These are phyloP conservation scores for Prenolepis imparis DNA, from an alignment of 2,888 invertebrate genomes.

Conservation along the genomic window DNA sequence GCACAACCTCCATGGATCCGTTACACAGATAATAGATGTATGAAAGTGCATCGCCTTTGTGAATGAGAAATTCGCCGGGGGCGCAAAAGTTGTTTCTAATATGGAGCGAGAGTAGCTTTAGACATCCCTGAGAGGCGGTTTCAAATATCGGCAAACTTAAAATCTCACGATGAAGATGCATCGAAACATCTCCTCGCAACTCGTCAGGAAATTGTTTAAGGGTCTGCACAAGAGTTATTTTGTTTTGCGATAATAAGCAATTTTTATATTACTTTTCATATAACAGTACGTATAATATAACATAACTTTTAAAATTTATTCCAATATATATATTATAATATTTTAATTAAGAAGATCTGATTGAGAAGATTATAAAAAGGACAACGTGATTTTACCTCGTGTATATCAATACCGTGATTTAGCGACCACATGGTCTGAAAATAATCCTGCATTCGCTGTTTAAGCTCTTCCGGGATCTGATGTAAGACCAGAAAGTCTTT, in stretches of 20 bases:
- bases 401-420: slow-evolving; percentile 98
- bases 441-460: slow-evolving; percentile 98
- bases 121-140: slow-evolving; percentile 97
- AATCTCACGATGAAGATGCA: slow-evolving; percentile 98
- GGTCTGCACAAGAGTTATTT: slow-evolving; percentile 88
- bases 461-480: slow-evolving; percentile 97
- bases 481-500: slow-evolving; percentile 98
- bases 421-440: slow-evolving; percentile 99
- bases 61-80: slow-evolving; percentile 97
- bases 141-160: slow-evolving; percentile 97
- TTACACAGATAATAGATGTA: slow-evolving; percentile 98
- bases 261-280: background rate
- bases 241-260: background rate
- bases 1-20: slow-evolving; percentile 98
- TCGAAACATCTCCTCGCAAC: slow-evolving; percentile 96
- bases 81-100: slow-evolving; percentile 98
- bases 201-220: slow-evolving; percentile 98
- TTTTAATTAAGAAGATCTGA: background rate
- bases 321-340: background rate
- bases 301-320: background rate
- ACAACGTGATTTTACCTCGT: slow-evolving; percentile 90
- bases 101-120: slow-evolving; percentile 96
- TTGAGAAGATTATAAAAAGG: background rate
- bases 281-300: background rate
- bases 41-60: slow-evolving; percentile 97